phyloP scores from a whole-genome alignment of 2,113 vertebrate species.

The Eidolon helvum region DNA sequence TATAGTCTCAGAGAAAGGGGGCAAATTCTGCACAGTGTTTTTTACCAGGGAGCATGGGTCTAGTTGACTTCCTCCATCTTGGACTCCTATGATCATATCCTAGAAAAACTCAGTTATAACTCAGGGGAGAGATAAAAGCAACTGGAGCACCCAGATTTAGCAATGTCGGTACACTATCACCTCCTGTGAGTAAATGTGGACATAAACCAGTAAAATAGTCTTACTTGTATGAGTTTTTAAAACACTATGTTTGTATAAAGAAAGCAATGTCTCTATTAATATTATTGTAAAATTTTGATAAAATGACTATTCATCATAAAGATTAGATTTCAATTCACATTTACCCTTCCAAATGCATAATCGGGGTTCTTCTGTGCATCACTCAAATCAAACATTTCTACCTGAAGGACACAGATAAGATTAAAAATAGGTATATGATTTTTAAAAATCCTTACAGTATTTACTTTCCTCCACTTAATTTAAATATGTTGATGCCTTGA shows the following conservation, averaged over 20 bases:
- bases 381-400: not conserved
- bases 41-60: not conserved
- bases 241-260: not conserved
- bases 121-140: not conserved
- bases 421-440: not conserved
- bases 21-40: not conserved
- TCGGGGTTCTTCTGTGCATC: not conserved
- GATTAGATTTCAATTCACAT: not conserved
- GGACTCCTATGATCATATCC: not conserved
- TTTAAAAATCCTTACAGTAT: not conserved
- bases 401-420: not conserved
- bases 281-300: not conserved
- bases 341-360: not conserved
- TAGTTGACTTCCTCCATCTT: not conserved
- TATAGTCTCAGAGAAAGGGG: not conserved
- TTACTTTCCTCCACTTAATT: not conserved
- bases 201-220: not conserved
- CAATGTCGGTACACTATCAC: fast-evolving
- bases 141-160: not conserved
- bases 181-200: not conserved
- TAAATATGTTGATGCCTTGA: not conserved
- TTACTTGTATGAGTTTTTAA: not conserved
- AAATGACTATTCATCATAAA: not conserved
- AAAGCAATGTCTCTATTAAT: not conserved
- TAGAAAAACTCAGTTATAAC: not conserved